phyloP scores from a whole-genome alignment of 2,113 vertebrate genomes.

The Heteronetta atricapilla region DNA sequence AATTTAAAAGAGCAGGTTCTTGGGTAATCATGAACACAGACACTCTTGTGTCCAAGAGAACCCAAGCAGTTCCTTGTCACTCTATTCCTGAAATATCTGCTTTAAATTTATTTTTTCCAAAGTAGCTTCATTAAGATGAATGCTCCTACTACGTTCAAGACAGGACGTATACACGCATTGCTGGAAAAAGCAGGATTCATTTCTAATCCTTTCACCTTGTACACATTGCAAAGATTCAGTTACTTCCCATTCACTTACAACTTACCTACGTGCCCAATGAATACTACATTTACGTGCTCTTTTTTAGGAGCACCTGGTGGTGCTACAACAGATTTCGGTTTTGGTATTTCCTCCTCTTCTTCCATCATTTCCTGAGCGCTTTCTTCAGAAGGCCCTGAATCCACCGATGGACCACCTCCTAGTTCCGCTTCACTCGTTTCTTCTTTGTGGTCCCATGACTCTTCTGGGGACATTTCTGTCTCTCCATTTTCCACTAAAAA shows the following conservation, averaged over 20 bases:
- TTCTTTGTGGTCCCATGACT: slow-evolving; percentile 97
- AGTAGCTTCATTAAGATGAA: neutral
- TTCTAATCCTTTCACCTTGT: neutral
- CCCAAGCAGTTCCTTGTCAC: neutral
- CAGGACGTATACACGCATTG: neutral
- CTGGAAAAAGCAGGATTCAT: neutral
- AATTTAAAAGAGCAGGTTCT: neutral
- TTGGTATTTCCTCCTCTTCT: slow-evolving; percentile 93
- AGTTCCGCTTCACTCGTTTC: slow-evolving; percentile 86
- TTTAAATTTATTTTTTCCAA: neutral
- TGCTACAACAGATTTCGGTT: slow-evolving; percentile 87
- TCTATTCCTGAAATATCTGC: neutral
- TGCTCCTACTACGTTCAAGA: neutral
- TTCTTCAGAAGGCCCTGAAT: slow-evolving; percentile 80
- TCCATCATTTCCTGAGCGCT: slow-evolving; percentile 86
- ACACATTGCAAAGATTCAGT: neutral
- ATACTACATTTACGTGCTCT: slow-evolving; percentile 97
- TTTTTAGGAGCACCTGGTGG: slow-evolving; percentile 94
- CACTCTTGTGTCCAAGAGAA: neutral
- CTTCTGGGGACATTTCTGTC: slow-evolving; percentile 90
- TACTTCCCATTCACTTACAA: neutral
- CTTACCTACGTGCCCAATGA: slow-evolving; percentile 98
- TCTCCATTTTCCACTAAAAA: slow-evolving; percentile 92
- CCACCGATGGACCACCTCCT: slow-evolving; percentile 72
- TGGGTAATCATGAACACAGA: neutral